Percentiles rank a stretch among this genome's conserved stretches.
Evolutionary conservation across 2,113 vertebrate genomes (phyloP).

Genomic region (Anseranas semipalmata): DNA sequence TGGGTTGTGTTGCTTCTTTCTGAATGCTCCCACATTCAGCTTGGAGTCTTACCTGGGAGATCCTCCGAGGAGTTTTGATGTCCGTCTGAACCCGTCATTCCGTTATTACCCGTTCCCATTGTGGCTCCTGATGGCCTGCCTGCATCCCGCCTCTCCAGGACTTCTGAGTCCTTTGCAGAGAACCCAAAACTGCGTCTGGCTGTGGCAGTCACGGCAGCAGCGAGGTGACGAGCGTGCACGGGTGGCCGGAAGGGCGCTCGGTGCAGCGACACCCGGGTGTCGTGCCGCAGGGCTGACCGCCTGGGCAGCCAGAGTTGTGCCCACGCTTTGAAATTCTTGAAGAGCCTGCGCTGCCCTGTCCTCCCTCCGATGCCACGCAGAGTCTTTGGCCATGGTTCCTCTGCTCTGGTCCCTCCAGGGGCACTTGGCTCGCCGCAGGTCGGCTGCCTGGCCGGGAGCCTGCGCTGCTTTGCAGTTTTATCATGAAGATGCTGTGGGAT

Average conservation of each 20-base stretch:
- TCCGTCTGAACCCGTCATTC: not conserved
- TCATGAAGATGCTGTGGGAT: not conserved
- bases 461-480: not conserved
- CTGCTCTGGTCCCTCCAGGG: not conserved
- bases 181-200: not conserved
- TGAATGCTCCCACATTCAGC: not conserved
- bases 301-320: not conserved
- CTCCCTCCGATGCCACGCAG: fast-evolving
- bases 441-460: not conserved
- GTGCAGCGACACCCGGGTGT: fast-evolving
- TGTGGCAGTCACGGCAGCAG: fast-evolving
- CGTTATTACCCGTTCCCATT: too few relatives aligned
- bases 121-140: not conserved
- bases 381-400: not conserved
- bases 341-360: not conserved
- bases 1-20: not conserved
- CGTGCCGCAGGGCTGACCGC: not conserved
- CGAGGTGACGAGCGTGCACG: not conserved
- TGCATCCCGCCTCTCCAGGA: not conserved
- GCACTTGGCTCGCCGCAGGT: not conserved
- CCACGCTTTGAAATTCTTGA: not conserved
- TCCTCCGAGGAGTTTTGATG: not conserved
- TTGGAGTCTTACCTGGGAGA: not conserved
- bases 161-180: too few relatives aligned
- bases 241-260: not conserved